phyloP scores from a whole-genome alignment of 1,140 invertebrate genomes.

The Drosophila athabasca region DNA sequence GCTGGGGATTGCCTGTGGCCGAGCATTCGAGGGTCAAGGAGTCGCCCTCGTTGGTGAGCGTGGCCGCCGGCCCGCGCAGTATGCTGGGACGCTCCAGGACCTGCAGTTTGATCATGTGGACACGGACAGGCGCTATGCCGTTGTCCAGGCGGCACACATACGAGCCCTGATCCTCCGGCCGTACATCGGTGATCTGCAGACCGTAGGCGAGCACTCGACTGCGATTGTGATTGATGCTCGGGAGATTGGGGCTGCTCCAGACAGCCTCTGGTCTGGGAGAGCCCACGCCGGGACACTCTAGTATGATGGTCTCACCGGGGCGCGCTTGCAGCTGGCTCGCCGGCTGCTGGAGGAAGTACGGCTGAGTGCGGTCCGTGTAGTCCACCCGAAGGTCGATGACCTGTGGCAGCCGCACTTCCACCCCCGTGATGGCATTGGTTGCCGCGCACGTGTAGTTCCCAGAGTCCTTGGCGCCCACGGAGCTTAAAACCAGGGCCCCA shows the following conservation, averaged over 20 bases:
- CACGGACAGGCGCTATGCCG: constrained; percentile 83
- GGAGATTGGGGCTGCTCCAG: constrained; percentile 85
- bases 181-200: constrained; percentile 87
- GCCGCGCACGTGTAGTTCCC: constrained; percentile 87
- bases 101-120: constrained; percentile 84
- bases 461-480: constrained; percentile 84
- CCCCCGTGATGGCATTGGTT: constrained; percentile 85
- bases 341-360: constrained; percentile 85
- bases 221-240: constrained; percentile 82
- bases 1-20: constrained; percentile 88
- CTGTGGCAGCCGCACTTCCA: constrained; percentile 83
- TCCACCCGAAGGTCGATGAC: constrained; percentile 84
- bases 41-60: constrained; percentile 87
- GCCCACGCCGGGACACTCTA: constrained; percentile 87
- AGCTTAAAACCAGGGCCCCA: constrained; percentile 85
- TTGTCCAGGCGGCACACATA: constrained; percentile 87
- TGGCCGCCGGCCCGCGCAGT: constrained; percentile 85
- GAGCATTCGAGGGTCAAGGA: constrained; percentile 87
- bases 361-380: constrained; percentile 76
- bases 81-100: constrained; percentile 87
- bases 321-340: constrained; percentile 79
- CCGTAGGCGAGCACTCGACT: constrained; percentile 85
- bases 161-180: constrained; percentile 87
- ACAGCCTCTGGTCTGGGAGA: constrained; percentile 85
- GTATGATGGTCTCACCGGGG: constrained; percentile 86